Conservation (phyloP, 2,113 vertebrate species). For the Neolamprologus longior region DNA sequence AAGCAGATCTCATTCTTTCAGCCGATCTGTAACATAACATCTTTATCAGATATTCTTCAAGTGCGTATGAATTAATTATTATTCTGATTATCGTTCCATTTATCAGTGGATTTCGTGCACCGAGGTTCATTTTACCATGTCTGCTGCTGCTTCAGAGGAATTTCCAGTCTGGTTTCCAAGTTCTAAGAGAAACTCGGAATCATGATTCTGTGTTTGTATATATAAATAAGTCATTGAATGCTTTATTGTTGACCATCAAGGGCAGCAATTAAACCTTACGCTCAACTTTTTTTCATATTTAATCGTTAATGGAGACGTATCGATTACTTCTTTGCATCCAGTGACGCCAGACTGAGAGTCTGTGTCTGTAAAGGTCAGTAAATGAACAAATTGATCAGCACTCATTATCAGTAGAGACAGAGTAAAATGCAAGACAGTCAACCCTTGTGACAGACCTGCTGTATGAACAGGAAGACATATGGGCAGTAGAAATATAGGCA, state of each 20-base stretch:
- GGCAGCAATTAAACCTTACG: not conserved
- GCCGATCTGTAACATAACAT: not conserved
- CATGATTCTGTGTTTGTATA: not conserved
- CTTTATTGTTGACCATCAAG: not conserved
- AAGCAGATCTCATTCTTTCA: not conserved
- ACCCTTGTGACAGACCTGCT: not conserved
- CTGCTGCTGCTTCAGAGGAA: slow-evolving; percentile 11
- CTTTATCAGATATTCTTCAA: slow-evolving; percentile 20
- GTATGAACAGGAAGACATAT: not conserved
- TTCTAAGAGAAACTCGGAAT: not conserved
- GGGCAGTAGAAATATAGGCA: not conserved
- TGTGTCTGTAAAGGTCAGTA: slow-evolving; percentile 42
- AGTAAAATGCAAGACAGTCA: not conserved
- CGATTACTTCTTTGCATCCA: slow-evolving; percentile 4
- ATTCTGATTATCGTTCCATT: not conserved
- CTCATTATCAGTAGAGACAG: slow-evolving; percentile 12
- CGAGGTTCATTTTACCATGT: not conserved
- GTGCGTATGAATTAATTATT: slow-evolving; percentile 3
- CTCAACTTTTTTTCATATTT: not conserved
- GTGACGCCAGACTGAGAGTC: slow-evolving; percentile 37
- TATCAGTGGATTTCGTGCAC: not conserved
- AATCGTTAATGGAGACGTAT: slow-evolving; percentile 32
- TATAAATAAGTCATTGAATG: not conserved
- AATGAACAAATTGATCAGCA: slow-evolving; percentile 31
- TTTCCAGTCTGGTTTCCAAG: not conserved